phyloP scores from a whole-genome alignment of 2,888 invertebrate species.

The Smittia aterrima region DNA sequence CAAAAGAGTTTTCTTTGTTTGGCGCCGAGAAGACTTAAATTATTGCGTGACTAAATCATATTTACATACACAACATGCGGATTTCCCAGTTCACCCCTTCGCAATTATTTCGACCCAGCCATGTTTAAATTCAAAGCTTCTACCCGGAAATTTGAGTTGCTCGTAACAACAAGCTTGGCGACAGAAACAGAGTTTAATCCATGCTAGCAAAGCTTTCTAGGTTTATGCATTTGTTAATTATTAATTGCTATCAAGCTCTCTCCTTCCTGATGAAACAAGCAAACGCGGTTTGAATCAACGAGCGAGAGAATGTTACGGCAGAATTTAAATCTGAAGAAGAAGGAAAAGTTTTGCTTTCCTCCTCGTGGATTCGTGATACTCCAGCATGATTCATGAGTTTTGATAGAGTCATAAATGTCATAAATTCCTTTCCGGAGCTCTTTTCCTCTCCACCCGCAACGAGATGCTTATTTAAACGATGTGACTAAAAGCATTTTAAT shows the following conservation, averaged over 20 bases:
- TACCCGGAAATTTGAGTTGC: not conserved
- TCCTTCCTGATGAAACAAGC: not conserved
- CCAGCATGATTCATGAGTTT: conserved; percentile 31
- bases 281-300: not conserved
- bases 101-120: not conserved
- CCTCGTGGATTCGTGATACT: not conserved
- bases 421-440: conserved; percentile 20
- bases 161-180: not conserved
- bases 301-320: not conserved
- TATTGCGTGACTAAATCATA: conserved; percentile 39
- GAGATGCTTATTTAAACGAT: conserved; percentile 31
- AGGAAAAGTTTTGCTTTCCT: conserved; percentile 6
- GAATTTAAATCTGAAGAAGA: not conserved
- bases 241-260: not conserved
- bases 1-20: not conserved
- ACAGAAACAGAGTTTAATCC: not conserved
- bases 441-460: not conserved
- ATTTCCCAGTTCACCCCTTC: not conserved
- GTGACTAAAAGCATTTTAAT: conserved; percentile 38
- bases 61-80: conserved; percentile 23
- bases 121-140: not conserved
- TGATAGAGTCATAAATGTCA: conserved; percentile 39
- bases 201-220: not conserved
- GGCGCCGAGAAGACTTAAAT: conserved; percentile 37
- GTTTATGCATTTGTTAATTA: conserved; percentile 1